Evolutionary conservation across 2,888 invertebrate species (phyloP), one percentile per base, ranked within the genome.

Genomic region (Periphyllus acericola): DNA sequence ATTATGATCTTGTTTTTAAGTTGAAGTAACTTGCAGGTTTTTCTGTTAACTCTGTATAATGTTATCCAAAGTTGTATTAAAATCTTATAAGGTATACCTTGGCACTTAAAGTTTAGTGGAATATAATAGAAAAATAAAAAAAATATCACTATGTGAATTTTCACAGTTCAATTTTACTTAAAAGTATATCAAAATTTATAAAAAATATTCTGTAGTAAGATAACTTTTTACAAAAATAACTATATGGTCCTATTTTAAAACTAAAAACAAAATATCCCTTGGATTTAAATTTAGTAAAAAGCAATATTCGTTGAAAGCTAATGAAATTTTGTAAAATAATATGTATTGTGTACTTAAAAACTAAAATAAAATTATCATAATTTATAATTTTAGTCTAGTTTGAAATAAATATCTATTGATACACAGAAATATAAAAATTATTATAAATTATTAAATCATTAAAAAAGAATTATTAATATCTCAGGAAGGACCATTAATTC

Each of bases 401-500:
- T n/a, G n/a, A n/a, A n/a, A n/a, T n/a, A n/a, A n/a, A n/a, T n/a
- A n/a, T n/a, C n/a, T n/a, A n/a, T n/a, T n/a, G n/a, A n/a, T n/a
- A n/a, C n/a, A n/a, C n/a, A n/a, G n/a, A n/a, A n/a, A n/a, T n/a
- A n/a, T n/a, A 19, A 2, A 60, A 60, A 60, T 60, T 21, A 25
- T 60, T 60, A 14, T 46, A 9, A 46, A 46, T 46, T 29, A 29
- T 29, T 29, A 14, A 71, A 71, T 17, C 32, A 17, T 71, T 71
- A 29, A 14, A 2, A 17, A n/a, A 14, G 14, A 32, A 14, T 11
- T 36, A 52, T 68, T 75, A 40, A 36, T 79, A 68, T 84, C 75
- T 46, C 79, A 90, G 90, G 90, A 90, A 90, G 90, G 94, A 3
- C 94, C 94, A 19, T 94, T 94, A 94, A 94, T 94, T 89, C 94